Base-by-base conservation (phyloP, 2,797 vertebrate species). In the Sciaenops ocellatus region DNA sequence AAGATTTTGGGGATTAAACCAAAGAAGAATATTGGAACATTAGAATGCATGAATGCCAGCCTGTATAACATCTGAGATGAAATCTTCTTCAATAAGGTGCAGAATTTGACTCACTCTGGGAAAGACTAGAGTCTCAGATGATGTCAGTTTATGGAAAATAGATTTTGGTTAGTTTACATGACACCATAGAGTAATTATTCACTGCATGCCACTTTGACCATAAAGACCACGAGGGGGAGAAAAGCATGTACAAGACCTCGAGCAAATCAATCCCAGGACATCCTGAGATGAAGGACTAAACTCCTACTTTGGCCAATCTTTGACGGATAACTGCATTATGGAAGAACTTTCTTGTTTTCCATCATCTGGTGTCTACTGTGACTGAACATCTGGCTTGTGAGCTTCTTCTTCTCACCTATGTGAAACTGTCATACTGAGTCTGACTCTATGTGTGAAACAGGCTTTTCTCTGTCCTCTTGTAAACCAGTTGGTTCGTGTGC, bases 331-430 rank as follows among this genome's bases (percentile, higher is more conserved):
- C n/a, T 44, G n/a, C 34, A 6, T 65, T 22, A 26, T 20, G 15
- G 7, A 60, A n/a, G 5, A 41, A 3, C 18, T 12, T 24, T 71
- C 3, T 48, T 62, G 34, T 38, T 38, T 38, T 38, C 34, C 26
- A 7, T 61, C 42, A 7, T 60, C 17, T 22, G 26, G 5, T 15
- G 28, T 42, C 18, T 24, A 3, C 50, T 1, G 4, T 9, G 16
- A 13, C 16, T 24, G 38, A 67, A 20, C 79, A 75, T 74, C 69
- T 79, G 69, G 26, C 8, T 2, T 18, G 10, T 1, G 3, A 30
- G 46, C 61, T 18, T 63, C 47, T 26, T 68, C 48, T 34, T 78
- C 52, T 78, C 67, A 72, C 71, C 48, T 24, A 65, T 1, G 62
- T 71, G 44, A 44, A 66, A 50, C 62, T 24, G 13, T 48, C 47